A percentile compares a stretch with the other conserved stretches of the same genome.
Conservation (phyloP, 2,888 invertebrate species). For the Cremastinae sp. region DNA sequence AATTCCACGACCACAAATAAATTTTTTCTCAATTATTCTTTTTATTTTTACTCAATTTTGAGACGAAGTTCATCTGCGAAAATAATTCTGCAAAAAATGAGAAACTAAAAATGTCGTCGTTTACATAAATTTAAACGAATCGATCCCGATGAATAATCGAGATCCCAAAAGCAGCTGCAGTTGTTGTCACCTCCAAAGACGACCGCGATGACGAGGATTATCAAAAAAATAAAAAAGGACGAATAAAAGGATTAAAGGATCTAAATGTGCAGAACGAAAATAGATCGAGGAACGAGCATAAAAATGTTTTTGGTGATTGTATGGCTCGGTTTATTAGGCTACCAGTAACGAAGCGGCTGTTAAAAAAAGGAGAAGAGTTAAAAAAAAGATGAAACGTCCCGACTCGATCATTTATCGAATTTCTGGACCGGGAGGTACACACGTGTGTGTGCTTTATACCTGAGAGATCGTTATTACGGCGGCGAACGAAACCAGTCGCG, state of each 20-base stretch:
- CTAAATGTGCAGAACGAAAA: constrained; percentile 41
- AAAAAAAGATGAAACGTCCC: constrained; percentile 63
- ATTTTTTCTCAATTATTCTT: too few relatives aligned
- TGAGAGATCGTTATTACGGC: constrained; percentile 46
- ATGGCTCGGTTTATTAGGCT: constrained; percentile 53
- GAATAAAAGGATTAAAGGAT: constrained; percentile 24
- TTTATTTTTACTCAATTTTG: too few relatives aligned
- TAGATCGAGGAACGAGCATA: constrained; percentile 43
- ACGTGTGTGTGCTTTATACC: constrained; percentile 6
- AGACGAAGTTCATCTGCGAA: too few relatives aligned
- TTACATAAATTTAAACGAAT: too few relatives aligned
- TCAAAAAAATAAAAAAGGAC: background rate
- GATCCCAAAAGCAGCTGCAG: too few relatives aligned
- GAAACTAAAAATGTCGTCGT: too few relatives aligned
- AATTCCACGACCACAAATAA: too few relatives aligned
- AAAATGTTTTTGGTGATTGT: constrained; percentile 52
- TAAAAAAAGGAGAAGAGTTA: constrained; percentile 63
- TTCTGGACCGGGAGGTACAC: constrained; percentile 17
- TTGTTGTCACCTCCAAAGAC: background rate
- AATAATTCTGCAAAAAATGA: too few relatives aligned
- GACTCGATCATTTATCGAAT: constrained; percentile 61
- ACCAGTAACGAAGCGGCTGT: constrained; percentile 61
- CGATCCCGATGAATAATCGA: too few relatives aligned
- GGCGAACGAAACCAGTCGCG: constrained; percentile 50
- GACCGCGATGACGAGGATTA: background rate